Evolutionary conservation across 2,113 vertebrate species (phyloP), one percentile per base, ranked within the genome.

Genomic region (Lamprologus ornatipinnis): DNA sequence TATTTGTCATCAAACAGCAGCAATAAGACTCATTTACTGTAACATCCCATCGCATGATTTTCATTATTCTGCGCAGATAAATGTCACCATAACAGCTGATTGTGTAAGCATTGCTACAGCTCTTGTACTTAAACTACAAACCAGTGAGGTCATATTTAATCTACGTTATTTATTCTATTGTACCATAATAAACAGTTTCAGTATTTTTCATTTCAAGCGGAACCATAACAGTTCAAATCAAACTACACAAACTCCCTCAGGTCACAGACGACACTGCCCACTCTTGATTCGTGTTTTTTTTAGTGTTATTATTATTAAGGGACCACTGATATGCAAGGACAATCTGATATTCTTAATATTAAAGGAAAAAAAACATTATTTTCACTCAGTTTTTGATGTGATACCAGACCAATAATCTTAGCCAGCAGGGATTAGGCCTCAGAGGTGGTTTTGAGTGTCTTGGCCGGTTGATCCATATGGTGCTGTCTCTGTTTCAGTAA

Each of bases 321-420:
- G 88, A 92, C 83, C 91, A 90, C 85, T 85, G 73, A 78, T 85
- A 91, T 88, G 93, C 93, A 94, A 94, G n/a, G 91, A 94, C 93
- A 95, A 94, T 95, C 93, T 80, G 51, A 88, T 81, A 54, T 31
- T 82, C n/a, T 75, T 82, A 63, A 85, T 58, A 6, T 83, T 26
- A 49, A 75, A 28, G 4, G 13, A 2, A 19, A 47, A 45, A 75
- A 19, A 75, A 17, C 15, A 31, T 70, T 6, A 63, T 86, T 78
- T 89, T 92, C 54, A 79, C 33, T 88, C 42, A 17, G n/a, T 86
- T 90, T 88, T 53, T 47, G 85, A 85, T 40, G 33, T 45, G 75
- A 83, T 65, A 68, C 63, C 40, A 86, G 88, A 93, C 89, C 87
- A 91, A 90, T 91, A 65, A 89, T 87, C 28, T 85, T 42, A 89